Evolutionary conservation across 2,113 vertebrate species (phyloP), one percentile per base, ranked within the genome.

Genomic region (Tupaia tana): DNA sequence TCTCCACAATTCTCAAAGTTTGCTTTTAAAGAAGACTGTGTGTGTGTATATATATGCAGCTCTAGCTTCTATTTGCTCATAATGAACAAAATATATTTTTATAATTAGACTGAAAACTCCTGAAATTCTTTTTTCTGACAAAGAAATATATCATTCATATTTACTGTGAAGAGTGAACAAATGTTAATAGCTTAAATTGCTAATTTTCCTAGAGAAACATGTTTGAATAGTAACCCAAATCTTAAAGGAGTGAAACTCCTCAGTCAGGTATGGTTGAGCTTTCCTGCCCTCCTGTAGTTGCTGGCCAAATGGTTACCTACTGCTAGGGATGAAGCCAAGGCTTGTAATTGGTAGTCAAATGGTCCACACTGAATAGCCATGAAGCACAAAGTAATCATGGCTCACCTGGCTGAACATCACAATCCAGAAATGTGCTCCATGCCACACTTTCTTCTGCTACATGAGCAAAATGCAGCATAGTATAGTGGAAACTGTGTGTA

Each of bases 341-440:
- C 63, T 85, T 86, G 52, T 59, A 56, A 19, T 4, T 93, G 83
- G 79, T 80, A 91, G 29, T 86, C 52, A 89, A 13, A 63, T 27
- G 8, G 16, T 91, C n/a, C 31, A 63, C 84, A 25, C 18, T 34
- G 22, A 93, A 87, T 0, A 11, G 43, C n/a, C 34, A 7, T 24
- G 67, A 71, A 78, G 31, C 58, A 71, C 89, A 73, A 61, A 64
- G 90, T 86, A 84, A 81, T 89, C 24, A 86, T 70, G 52, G 43
- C 43, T 95, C 59, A 96, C 61, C 92, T 93, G 94, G 94, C 94
- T 64, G 75, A 81, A 69, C 31, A 58, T 80, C 52, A 73, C 69
- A 85, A 34, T 85, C 74, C 74, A 61, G n/a, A 82, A 84, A 24
- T 69, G 6, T 29, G 34, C n/a, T 75, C 27, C 66, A n/a, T 56